Base-by-base conservation (phyloP, 2,888 invertebrate genomes). In the Ochropleura leucogaster region DNA sequence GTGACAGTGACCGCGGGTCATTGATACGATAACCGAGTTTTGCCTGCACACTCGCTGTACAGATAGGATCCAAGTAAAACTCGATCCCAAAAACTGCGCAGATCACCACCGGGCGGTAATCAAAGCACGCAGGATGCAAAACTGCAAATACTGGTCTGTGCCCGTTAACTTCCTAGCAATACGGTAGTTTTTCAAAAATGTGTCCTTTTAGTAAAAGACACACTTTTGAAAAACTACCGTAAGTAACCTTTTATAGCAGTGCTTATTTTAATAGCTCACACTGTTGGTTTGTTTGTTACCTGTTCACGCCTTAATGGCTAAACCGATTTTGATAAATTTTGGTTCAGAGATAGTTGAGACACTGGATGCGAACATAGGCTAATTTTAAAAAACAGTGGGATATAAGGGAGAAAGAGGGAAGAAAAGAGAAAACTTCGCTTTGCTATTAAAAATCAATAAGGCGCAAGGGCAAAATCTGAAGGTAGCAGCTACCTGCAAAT, bases 11-110 rank as follows among this genome's bases (percentile, higher is more conserved):
- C 85, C 92, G 86, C 87, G 84, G 93, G 93, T 94, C 92, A 92
- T 83, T 89, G 89, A 87, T 88, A 91, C 89, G 93, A 93, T 94
- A 93, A 92, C 93, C 92, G 90, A 93, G 91, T 91, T 93, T 91
- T 88, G 84, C 87, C 70, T 78, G 85, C 77, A 78, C 79, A 79
- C 64, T 64, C 59, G 51, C 72, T 74, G 16, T 68, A 68, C 30
- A 70, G 65, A 77, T 79, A 75, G 63, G 49, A 57, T 71, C 67
- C 69, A 67, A 67, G 42, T 18, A 20, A 55, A 59, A 6, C 30
- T 65, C 42, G 8, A 30, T n/a, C 42, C 64, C 49, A 7, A 72
- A 7, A 72, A 83, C 67, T 79, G 78, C 72, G 72, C 55, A 79
- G 20, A 69, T 57, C 20, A 49, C 53, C 40, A 63, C 55, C 62